Evolutionary conservation across 1,140 invertebrate species (phyloP).

Genomic region (Mercenaria mercenaria): DNA sequence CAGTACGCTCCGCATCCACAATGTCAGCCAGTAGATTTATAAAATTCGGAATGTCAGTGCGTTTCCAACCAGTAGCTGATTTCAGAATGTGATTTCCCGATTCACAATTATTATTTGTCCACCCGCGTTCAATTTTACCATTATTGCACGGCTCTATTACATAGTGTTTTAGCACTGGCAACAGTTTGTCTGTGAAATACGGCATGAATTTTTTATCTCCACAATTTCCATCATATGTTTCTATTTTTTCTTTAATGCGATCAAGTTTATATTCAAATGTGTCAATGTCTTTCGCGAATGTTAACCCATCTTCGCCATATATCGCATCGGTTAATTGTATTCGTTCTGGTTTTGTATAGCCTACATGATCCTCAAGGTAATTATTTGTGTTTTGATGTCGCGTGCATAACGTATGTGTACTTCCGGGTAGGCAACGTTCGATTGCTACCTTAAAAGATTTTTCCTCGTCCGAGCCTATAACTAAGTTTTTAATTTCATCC

Average conservation of each 20-base stretch:
- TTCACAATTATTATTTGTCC: slow-evolving; percentile 43
- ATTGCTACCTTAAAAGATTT: background rate
- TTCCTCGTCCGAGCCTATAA: slow-evolving; percentile 23
- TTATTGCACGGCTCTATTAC: background rate
- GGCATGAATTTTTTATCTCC: slow-evolving; percentile 25
- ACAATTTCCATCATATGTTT: background rate
- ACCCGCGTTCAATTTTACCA: background rate
- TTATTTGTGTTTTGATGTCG: slow-evolving; percentile 25
- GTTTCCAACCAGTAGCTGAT: background rate
- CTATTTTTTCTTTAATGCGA: background rate
- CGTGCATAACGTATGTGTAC: background rate
- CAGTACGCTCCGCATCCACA: background rate
- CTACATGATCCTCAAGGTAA: slow-evolving; percentile 38
- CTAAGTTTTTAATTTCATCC: slow-evolving; percentile 2
- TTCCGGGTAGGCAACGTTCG: background rate
- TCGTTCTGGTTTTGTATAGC: background rate
- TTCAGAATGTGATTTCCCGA: background rate
- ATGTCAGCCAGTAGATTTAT: background rate
- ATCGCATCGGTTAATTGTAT: background rate
- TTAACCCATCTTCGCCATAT: background rate
- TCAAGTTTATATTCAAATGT: background rate
- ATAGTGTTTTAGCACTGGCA: slow-evolving; percentile 1
- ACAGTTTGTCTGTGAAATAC: background rate
- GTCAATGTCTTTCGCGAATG: background rate
- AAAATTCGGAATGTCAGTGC: background rate